Evolutionary conservation across 2,797 vertebrate species (phyloP).

Genomic region (Potorous gilbertii): DNA sequence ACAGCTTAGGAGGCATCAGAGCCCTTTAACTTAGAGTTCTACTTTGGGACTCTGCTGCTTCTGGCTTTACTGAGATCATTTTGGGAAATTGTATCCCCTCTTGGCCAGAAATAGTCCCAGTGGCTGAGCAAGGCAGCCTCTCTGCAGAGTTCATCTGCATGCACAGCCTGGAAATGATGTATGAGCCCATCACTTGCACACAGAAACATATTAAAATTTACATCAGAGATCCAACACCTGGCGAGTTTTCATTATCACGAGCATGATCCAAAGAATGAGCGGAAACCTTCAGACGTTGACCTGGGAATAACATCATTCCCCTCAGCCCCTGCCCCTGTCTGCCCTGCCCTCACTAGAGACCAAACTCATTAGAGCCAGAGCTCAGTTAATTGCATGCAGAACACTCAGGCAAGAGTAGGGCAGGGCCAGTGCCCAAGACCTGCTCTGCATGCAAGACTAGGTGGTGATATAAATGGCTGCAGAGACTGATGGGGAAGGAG

Average conservation of each 20-base stretch:
- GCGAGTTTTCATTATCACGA: slow-evolving; percentile 44
- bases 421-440: background rate
- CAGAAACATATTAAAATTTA: slow-evolving; percentile 48
- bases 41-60: background rate
- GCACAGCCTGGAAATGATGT: slow-evolving; percentile 25
- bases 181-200: slow-evolving; percentile 20
- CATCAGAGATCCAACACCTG: slow-evolving; percentile 33
- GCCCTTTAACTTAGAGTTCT: background rate
- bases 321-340: slow-evolving; percentile 23
- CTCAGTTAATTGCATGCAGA: slow-evolving; percentile 21
- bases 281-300: slow-evolving; percentile 33
- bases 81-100: background rate
- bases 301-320: slow-evolving; percentile 46
- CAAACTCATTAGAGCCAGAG: slow-evolving; percentile 36
- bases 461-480: background rate
- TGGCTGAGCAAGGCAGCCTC: background rate
- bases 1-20: background rate
- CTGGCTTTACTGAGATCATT: background rate
- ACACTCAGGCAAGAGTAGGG: background rate
- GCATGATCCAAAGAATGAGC: slow-evolving; percentile 21
- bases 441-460: background rate
- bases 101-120: background rate
- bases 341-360: slow-evolving; percentile 36
- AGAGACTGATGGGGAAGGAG: background rate
- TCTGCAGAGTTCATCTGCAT: slow-evolving; percentile 56